phyloP scores from a whole-genome alignment of 2,113 vertebrate species.

The Apteryx owenii region DNA sequence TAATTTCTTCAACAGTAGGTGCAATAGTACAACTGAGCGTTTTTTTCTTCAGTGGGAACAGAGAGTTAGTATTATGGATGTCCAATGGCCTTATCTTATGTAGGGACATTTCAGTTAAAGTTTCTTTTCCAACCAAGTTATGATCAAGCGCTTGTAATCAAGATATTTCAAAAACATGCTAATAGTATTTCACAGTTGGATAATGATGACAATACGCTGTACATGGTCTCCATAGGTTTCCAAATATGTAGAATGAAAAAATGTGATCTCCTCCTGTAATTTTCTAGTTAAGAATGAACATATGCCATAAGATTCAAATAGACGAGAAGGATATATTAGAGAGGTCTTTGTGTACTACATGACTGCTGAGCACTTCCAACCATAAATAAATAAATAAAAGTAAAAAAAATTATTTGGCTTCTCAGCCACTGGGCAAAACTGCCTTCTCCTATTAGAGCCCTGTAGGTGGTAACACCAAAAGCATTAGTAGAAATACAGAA shows the following conservation, averaged over 20 bases:
- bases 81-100: neutral
- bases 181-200: neutral
- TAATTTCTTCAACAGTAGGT: neutral
- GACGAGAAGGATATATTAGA: neutral
- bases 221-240: neutral
- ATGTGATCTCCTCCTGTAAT: neutral
- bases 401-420: neutral
- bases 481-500: neutral
- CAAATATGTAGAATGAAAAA: neutral
- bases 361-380: neutral
- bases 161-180: neutral
- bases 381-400: conserved; percentile 1
- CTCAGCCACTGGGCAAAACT: conserved; percentile 32
- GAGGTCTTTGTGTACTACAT: neutral
- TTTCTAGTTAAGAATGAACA: conserved; percentile 50
- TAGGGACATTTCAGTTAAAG: neutral
- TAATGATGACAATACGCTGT: neutral
- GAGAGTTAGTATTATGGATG: fast-evolving
- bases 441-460: neutral
- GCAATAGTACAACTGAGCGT: neutral
- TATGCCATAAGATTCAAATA: neutral
- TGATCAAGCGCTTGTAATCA: neutral
- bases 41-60: neutral
- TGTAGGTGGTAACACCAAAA: neutral
- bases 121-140: neutral